These are phyloP conservation scores for Oegoconia quadripuncta DNA, from an alignment of 2,888 invertebrate species.

Conservation along the genomic window DNA sequence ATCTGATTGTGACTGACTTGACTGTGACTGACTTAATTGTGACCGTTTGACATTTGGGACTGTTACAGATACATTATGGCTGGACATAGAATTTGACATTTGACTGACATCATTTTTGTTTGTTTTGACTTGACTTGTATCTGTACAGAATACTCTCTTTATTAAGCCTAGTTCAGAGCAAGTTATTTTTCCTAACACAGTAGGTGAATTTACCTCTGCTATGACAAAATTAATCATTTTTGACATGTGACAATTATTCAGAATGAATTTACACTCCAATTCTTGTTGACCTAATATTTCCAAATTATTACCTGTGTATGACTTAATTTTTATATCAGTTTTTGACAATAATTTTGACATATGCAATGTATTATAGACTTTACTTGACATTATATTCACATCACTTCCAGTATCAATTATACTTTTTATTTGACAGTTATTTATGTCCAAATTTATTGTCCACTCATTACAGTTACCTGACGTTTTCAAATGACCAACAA, in stretches of 20 bases:
- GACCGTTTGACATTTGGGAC: conserved; percentile 14
- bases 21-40: neutral
- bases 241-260: neutral
- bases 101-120: too few species aligned
- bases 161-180: conserved; percentile 17
- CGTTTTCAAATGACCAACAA: neutral
- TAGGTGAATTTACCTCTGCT: conserved; percentile 19
- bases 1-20: conserved; percentile 4
- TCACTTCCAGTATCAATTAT: conserved; percentile 1
- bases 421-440: neutral
- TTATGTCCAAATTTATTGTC: neutral
- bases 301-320: neutral
- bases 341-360: neutral
- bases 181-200: conserved; percentile 16
- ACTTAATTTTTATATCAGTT: neutral
- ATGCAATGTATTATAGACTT: neutral
- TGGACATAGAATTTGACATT: too few species aligned
- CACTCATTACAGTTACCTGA: neutral
- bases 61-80: too few species aligned
- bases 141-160: too few species aligned
- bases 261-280: too few species aligned
- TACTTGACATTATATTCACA: neutral
- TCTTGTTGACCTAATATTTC: neutral
- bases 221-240: neutral
- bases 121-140: too few species aligned